phyloP scores from a whole-genome alignment of 2,797 vertebrate genomes.

The Graptemys geographica region DNA sequence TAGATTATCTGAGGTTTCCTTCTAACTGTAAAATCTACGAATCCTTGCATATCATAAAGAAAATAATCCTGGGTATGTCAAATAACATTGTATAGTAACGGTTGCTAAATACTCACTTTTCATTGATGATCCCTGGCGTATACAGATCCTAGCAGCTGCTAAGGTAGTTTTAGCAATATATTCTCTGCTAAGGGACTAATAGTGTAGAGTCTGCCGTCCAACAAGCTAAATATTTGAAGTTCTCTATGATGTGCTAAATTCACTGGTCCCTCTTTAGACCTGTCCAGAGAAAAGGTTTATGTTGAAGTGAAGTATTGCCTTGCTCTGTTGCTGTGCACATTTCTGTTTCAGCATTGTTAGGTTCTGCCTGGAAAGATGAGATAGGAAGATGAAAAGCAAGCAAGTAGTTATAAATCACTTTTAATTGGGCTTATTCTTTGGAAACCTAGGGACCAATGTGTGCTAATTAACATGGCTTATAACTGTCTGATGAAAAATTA shows the following conservation, averaged over 20 bases:
- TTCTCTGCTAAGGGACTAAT: accelerated
- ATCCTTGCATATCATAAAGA: neutral
- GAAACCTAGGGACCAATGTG: neutral
- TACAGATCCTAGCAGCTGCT: neutral
- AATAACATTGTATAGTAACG: accelerated
- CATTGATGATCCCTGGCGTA: neutral
- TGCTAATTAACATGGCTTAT: neutral
- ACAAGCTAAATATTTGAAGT: neutral
- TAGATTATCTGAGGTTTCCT: neutral
- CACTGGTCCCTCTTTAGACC: neutral
- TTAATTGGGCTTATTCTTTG: neutral
- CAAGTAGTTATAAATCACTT: neutral
- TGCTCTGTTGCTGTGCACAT: neutral
- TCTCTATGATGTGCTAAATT: neutral
- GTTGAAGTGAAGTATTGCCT: neutral
- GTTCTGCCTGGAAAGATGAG: neutral
- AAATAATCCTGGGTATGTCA: neutral
- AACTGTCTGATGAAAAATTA: neutral
- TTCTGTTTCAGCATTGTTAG: neutral
- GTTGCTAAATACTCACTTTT: neutral
- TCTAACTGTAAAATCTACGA: neutral
- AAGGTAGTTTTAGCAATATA: neutral
- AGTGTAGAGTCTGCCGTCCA: neutral
- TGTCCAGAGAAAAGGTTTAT: neutral
- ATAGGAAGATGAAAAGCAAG: neutral